phyloP scores from a whole-genome alignment of 2,797 vertebrate genomes.

The Carduelis carduelis region DNA sequence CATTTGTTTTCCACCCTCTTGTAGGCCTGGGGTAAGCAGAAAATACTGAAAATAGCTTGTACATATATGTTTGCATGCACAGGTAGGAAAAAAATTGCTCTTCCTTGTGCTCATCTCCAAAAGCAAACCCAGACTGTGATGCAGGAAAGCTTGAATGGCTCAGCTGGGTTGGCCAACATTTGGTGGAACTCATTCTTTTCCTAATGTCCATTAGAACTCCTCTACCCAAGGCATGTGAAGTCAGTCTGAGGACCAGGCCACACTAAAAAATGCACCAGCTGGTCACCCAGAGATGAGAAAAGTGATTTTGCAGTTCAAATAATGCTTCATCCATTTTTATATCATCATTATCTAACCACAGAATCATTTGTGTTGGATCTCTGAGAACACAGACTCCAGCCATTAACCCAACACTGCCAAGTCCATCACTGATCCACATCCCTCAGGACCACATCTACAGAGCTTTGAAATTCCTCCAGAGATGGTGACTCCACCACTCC shows the following conservation, averaged over 20 bases:
- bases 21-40: background rate
- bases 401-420: background rate
- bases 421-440: background rate
- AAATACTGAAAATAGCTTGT: background rate
- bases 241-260: background rate
- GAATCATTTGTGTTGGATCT: background rate
- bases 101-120: background rate
- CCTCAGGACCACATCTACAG: background rate
- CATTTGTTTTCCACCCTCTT: background rate
- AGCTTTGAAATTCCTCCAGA: background rate
- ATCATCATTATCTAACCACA: background rate
- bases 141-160: background rate
- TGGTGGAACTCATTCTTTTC: background rate
- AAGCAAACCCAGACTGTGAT: background rate
- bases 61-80: background rate
- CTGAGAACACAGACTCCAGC: accelerated
- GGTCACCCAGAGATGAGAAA: background rate
- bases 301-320: background rate
- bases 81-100: background rate
- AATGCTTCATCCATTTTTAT: background rate
- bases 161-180: accelerated
- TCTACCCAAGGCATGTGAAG: background rate
- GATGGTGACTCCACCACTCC: background rate
- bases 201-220: background rate
- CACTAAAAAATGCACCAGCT: background rate